Evolutionary conservation across 2,888 invertebrate genomes (phyloP).

Genomic region (Luffia ferchaultella): DNA sequence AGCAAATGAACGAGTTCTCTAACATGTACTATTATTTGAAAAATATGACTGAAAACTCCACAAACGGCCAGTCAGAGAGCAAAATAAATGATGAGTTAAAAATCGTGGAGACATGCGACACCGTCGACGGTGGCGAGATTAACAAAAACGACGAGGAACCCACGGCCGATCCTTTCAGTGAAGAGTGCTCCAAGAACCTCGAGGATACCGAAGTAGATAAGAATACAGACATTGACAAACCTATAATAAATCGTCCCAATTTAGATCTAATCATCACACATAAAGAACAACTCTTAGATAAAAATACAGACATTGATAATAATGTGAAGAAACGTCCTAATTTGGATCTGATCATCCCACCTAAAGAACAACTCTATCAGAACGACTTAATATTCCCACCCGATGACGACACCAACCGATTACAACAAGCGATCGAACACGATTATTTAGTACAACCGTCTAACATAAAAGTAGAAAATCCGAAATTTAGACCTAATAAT

Average conservation of each 20-base stretch:
- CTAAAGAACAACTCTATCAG: conserved; percentile 55
- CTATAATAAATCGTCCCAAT: no score
- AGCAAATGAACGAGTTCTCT: conserved; percentile 89
- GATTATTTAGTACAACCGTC: conserved; percentile 71
- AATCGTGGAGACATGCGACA: conserved; percentile 51
- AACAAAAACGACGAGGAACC: conserved; percentile 20
- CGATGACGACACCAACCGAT: conserved; percentile 32
- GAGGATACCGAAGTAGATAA: conserved; percentile 26
- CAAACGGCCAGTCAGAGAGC: conserved; percentile 49
- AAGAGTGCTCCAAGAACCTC: conserved; percentile 50
- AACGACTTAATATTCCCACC: conserved; percentile 44
- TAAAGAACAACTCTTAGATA: conserved; percentile 54
- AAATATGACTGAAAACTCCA: conserved; percentile 71
- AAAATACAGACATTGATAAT: no score
- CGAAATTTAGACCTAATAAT: conserved; percentile 56
- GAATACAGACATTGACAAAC: conserved; percentile 29
- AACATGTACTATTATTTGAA: conserved; percentile 88
- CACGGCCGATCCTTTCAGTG: conserved; percentile 50
- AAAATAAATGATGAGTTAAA: conserved; percentile 43
- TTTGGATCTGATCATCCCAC: conserved; percentile 47
- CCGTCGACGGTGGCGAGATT: conserved; percentile 40
- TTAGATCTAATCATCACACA: conserved; percentile 45
- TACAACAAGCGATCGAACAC: conserved; percentile 59
- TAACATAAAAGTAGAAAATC: conserved; percentile 65
- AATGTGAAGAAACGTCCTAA: no score